Percentiles rank a stretch among this genome's conserved stretches.
These are phyloP conservation scores for Stichodactyla mertensii DNA, from an alignment of 64 coral and sea anemone genomes.

Conservation along the genomic window DNA sequence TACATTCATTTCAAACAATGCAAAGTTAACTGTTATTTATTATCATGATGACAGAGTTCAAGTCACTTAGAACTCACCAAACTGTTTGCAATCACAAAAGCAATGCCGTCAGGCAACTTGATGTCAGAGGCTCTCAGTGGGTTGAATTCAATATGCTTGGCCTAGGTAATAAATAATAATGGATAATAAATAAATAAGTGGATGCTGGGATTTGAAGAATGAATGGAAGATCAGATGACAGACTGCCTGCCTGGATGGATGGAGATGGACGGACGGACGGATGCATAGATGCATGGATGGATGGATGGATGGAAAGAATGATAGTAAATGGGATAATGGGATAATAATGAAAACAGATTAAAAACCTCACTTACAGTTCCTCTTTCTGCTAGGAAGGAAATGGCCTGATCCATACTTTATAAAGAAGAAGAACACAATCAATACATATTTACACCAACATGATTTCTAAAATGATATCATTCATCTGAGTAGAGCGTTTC, in stretches of 20 bases:
- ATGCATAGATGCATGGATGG: too few species aligned
- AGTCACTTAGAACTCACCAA: slow-evolving; percentile 46
- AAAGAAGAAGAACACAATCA: neutral
- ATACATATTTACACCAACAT: neutral
- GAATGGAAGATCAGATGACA: neutral
- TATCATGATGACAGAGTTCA: too few species aligned
- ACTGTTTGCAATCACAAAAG: slow-evolving; percentile 92
- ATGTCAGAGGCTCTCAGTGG: slow-evolving; percentile 74
- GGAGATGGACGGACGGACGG: too few species aligned
- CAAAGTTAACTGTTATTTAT: too few species aligned
- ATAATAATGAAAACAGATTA: neutral
- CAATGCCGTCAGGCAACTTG: slow-evolving; percentile 83
- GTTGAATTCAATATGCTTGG: slow-evolving; percentile 97
- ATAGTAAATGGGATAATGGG: neutral
- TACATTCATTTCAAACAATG: too few species aligned
- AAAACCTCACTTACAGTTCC: slow-evolving; percentile 64
- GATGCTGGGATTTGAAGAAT: neutral
- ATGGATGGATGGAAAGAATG: too few species aligned
- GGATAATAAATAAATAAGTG: neutral
- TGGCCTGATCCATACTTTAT: slow-evolving; percentile 79
- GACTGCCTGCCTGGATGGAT: too few species aligned
- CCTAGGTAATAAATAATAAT: slow-evolving; percentile 36
- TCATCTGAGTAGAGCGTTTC: too few species aligned
- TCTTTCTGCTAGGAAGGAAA: slow-evolving; percentile 73
- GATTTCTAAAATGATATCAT: neutral